Evolutionary conservation across 1,140 invertebrate species (phyloP).

Genomic region (Neuroterus valhalla): DNA sequence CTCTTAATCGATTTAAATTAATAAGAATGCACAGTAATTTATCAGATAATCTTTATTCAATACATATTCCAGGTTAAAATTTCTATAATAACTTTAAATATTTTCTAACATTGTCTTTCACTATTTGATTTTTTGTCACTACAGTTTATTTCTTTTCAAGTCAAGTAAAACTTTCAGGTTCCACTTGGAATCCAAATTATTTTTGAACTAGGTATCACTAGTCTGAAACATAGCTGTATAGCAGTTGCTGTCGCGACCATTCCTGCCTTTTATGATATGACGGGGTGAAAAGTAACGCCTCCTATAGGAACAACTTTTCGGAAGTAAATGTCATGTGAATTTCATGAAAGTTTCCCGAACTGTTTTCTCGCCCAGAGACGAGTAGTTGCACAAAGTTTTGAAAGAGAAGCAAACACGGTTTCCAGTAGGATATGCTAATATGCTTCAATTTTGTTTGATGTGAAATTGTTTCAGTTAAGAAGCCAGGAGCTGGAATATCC

Average conservation of each 20-base stretch:
- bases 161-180: neutral
- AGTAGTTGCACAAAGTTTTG: neutral
- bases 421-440: neutral
- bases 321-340: constrained; percentile 16
- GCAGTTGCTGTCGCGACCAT: neutral
- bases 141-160: too few species aligned
- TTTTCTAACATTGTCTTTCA: too few species aligned
- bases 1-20: too few species aligned
- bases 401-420: neutral
- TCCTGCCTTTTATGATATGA: neutral
- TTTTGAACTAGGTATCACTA: neutral
- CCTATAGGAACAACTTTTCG: constrained; percentile 3
- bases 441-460: neutral
- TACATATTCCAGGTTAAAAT: too few species aligned
- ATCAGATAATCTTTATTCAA: too few species aligned
- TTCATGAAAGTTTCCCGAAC: neutral
- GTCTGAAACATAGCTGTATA: neutral
- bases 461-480: neutral
- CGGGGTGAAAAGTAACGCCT: constrained; percentile 3
- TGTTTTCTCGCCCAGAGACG: neutral
- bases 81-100: too few species aligned
- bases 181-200: neutral
- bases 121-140: too few species aligned
- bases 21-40: too few species aligned
- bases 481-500: neutral